These are phyloP conservation scores for Limnephilus marmoratus DNA, from an alignment of 2,888 invertebrate species.

Conservation along the genomic window DNA sequence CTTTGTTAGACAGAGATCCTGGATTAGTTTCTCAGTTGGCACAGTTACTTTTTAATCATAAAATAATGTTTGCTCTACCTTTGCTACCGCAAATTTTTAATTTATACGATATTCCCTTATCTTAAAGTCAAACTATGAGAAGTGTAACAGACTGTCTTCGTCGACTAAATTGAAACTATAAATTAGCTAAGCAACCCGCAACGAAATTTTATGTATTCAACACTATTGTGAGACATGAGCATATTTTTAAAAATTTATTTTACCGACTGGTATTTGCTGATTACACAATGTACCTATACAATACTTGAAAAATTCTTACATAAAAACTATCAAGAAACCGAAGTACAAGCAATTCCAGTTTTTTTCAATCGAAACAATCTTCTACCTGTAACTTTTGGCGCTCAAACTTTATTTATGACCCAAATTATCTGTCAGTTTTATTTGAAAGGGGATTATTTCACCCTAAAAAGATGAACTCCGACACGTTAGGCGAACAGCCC, in stretches of 20 bases:
- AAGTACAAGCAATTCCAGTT: background rate
- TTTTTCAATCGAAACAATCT: constrained; percentile 21
- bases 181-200: no score
- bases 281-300: background rate
- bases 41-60: no score
- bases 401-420: constrained; percentile 20
- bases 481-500: constrained; percentile 32
- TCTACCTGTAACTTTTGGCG: background rate
- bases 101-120: no score
- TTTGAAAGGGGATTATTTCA: constrained; percentile 37
- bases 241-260: background rate
- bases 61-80: no score
- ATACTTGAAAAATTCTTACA: background rate
- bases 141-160: no score
- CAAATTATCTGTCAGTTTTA: constrained; percentile 27
- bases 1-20: no score
- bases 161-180: no score
- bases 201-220: background rate
- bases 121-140: no score
- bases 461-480: constrained; percentile 39
- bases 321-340: no score
- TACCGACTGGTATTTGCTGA: background rate
- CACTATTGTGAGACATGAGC: background rate
- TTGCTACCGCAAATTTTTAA: no score
- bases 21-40: no score